Percentiles rank a stretch among this genome's conserved stretches.
Conservation (phyloP, 2,888 invertebrate species). For the Didymodactylos carnosus region DNA sequence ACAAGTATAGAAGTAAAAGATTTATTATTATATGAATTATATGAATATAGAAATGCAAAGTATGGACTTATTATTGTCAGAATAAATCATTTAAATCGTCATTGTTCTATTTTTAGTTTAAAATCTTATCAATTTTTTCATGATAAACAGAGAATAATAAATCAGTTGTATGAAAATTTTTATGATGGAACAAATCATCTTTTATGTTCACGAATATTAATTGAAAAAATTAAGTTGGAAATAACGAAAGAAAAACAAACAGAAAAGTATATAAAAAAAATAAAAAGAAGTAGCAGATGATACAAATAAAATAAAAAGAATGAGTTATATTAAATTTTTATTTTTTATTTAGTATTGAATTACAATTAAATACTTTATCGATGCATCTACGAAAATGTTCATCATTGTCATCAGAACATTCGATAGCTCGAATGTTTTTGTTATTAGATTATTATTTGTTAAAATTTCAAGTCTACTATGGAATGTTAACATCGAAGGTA, state of each 20-base stretch:
- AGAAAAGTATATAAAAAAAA: no score
- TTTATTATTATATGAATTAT: background rate
- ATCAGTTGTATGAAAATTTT: background rate
- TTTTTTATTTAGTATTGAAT: background rate
- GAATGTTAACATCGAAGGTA: no score
- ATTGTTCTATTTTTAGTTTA: background rate
- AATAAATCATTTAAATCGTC: background rate
- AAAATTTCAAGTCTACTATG: background rate
- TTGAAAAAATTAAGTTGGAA: background rate
- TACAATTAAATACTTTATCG: background rate
- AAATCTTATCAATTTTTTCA: background rate
- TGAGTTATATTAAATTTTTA: no score
- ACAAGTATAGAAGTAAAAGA: background rate
- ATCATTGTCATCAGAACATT: background rate
- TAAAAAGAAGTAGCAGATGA: no score
- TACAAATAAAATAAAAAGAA: no score
- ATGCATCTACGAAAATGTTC: background rate
- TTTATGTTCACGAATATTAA: background rate
- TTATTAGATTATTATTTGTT: background rate
- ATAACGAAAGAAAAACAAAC: background rate
- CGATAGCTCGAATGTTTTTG: background rate
- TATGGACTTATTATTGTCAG: no score
- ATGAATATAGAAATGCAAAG: background rate
- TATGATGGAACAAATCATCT: background rate
- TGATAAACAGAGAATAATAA: background rate